Base-by-base conservation (phyloP, 2,797 vertebrate species). In the Rhadinocentrus ornatus region DNA sequence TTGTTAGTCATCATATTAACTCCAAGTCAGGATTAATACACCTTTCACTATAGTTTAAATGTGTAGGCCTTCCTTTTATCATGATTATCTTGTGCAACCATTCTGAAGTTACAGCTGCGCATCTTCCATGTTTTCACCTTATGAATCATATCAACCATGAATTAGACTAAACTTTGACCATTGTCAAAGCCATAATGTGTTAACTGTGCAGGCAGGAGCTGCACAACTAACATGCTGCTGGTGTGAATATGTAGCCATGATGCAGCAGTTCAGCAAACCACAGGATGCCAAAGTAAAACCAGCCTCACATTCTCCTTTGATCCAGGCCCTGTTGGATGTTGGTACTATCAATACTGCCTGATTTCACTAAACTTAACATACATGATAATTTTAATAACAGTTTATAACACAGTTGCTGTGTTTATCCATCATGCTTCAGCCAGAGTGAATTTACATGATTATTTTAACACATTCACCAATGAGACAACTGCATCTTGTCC, bases 401-500 rank as follows among this genome's bases (percentile, higher is more conserved):
- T 22, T 11, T 18, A 32, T 58, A 16, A 34, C 37, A 2, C 37
- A 2, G 46, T 0, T 48, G 32, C 5, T 29, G 64, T 60, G 39
- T 55, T 13, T 39, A 15, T 6, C 44, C 31, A 0, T 29, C 6
- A 4, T 69, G 53, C 39, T 16, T 53, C 37, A 62, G 18, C 18
- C 46, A 29, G 0, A 35, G 32, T 6, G n/a, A 70, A 39, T 3
- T 39, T 32, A 50, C 48, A 2, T 13, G n/a, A 72, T 46, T 37
- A 70, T 57, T 71, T n/a, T 8, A 54, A 89, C 68, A 89, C 73
- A 89, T 8, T 66, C 66, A 85, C 78, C 82, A 87, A 26, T 24
- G 71, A 85, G 57, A 86, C 88, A 37, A 73, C 75, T 88, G 81
- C 66, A 73, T 87, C 77, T 85, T 93, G 88, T 88, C 71, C 84